phyloP scores from a whole-genome alignment of 2,888 invertebrate species.

The Sarcophaga variegata region DNA sequence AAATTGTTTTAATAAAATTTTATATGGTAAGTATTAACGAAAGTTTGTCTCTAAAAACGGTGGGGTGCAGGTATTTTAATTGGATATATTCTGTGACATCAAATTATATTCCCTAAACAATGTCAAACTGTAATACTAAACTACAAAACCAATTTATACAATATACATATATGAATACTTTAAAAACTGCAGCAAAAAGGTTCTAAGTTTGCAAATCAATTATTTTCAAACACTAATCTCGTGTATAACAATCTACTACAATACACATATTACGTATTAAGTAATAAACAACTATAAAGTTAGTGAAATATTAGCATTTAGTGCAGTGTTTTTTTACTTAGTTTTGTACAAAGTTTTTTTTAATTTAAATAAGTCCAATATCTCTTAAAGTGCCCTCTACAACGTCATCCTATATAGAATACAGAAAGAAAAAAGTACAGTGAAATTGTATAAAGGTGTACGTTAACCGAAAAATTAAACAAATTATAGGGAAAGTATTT shows the following conservation, averaged over 20 bases:
- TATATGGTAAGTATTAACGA: not conserved
- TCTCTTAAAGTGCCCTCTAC: slow-evolving; percentile 96
- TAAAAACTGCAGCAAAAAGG: no score
- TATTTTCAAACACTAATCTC: no score
- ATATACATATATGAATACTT: no score
- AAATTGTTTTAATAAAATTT: not conserved
- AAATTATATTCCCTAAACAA: slow-evolving; percentile 50
- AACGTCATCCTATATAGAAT: slow-evolving; percentile 91
- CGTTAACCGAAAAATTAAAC: not conserved
- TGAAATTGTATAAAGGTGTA: slow-evolving; percentile 68
- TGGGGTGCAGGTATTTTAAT: not conserved
- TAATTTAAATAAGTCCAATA: slow-evolving; percentile 91
- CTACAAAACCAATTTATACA: not conserved
- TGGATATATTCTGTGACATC: not conserved
- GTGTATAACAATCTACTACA: not conserved
- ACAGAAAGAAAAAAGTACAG: slow-evolving; percentile 74
- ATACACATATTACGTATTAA: not conserved
- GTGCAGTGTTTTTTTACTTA: slow-evolving; percentile 43
- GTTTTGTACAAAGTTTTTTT: slow-evolving; percentile 2
- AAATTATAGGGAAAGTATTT: not conserved
- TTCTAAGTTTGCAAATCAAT: no score
- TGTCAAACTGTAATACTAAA: not conserved
- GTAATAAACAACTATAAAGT: not conserved
- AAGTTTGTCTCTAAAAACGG: not conserved
- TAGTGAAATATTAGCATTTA: slow-evolving; percentile 4